Evolutionary conservation across 1,140 invertebrate genomes (phyloP).

Genomic region (Neoseiulus cucumeris): DNA sequence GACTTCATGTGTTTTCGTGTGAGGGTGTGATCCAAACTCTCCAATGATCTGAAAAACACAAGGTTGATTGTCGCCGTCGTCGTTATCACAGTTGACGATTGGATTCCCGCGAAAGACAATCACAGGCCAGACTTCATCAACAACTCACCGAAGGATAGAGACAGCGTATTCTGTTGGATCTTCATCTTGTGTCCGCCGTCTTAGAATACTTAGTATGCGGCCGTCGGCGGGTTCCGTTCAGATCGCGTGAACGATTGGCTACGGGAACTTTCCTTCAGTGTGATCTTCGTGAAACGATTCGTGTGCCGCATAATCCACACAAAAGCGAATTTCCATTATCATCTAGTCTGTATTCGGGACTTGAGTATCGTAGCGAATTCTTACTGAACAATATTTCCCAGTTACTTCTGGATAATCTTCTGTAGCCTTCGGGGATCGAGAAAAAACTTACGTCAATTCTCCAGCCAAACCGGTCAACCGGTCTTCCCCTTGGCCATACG

Average conservation of each 20-base stretch:
- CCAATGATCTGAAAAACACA: not conserved
- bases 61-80: not conserved
- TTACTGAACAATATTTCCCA: slow-evolving; percentile 42
- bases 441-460: slow-evolving; percentile 75
- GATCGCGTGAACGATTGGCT: slow-evolving; percentile 86
- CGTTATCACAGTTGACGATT: not conserved
- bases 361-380: slow-evolving; percentile 39
- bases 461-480: slow-evolving; percentile 83
- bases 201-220: slow-evolving; percentile 69
- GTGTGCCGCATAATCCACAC: slow-evolving; percentile 81
- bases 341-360: slow-evolving; percentile 87
- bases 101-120: not conserved
- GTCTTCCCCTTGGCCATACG: slow-evolving; percentile 85
- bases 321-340: slow-evolving; percentile 77
- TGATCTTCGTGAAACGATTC: slow-evolving; percentile 93
- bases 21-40: not conserved
- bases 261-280: slow-evolving; percentile 94
- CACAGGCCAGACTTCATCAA: too few relatives aligned
- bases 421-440: not conserved
- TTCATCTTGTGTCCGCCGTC: slow-evolving; percentile 64
- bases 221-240: slow-evolving; percentile 50
- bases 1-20: not conserved
- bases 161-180: slow-evolving; percentile 87
- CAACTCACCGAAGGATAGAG: slow-evolving; percentile 29
- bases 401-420: not conserved